Base-by-base conservation (phyloP, 2,888 invertebrate genomes). In the Aspidiotus rigidus region DNA sequence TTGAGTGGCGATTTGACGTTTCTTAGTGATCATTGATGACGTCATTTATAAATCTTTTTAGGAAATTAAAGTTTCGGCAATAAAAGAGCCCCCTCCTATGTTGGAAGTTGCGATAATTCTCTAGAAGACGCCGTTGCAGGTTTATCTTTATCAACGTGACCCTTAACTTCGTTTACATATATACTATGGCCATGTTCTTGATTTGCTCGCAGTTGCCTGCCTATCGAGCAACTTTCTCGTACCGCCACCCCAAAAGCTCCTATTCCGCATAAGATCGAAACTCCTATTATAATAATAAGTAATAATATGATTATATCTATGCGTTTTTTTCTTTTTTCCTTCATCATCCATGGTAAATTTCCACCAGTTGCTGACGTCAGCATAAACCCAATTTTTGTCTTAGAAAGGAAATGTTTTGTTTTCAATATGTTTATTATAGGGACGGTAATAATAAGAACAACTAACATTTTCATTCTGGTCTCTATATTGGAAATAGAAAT, bases 11-110 rank as follows among this genome's bases (percentile, higher is more conserved):
- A 70, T 72, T 41, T 71, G 69, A 10, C 72, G 63, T 16, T 71
- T 72, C 13, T 71, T 72, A 10, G 15, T 53, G 17, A 28, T 69
- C 13, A 62, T 55, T 13, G 39, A 41, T 15, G 64, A n/a, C 44
- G 55, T 17, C 15, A 61, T 13, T 11, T 63, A 61, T 28, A 57
- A 64, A 16, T 72, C 72, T n/a, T n/a, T 69, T 64, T 42, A 7
- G 66, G 59, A 10, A 49, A 66, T 0, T 42, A 39, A 10, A 70
- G 71, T 28, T 49, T 64, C 17, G 71, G 69, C 62, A 72, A 41
- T 53, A 64, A 54, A 17, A 71, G 15, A 5, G 72, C 72, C 59
- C 71, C 72, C 49, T 72, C 72, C 69, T 72, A 72, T 0, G 72
- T 66, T 11, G 72, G 72, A 11, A 72, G 42, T 15, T 72, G 70